Evolutionary conservation across 2,797 vertebrate genomes (phyloP).

Genomic region (Martes flavigula): DNA sequence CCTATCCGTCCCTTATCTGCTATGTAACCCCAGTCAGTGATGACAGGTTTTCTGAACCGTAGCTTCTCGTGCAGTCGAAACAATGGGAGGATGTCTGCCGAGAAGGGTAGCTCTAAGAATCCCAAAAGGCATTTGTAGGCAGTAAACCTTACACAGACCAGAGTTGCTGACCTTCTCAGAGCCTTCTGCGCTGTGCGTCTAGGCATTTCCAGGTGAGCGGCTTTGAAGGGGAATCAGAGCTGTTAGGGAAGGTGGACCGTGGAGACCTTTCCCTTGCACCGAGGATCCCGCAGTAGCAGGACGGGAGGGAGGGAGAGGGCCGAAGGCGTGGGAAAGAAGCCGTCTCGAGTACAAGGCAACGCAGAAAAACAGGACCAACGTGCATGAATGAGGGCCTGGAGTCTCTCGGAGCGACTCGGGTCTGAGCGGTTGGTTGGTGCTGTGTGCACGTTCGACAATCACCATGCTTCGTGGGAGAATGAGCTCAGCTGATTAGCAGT

Average conservation of each 20-base stretch:
- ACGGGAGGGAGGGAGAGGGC: too few relatives aligned
- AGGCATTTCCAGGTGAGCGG: not conserved
- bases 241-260: not conserved
- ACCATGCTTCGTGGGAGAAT: not conserved
- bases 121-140: not conserved
- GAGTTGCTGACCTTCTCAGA: not conserved
- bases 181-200: rapidly evolving
- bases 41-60: not conserved
- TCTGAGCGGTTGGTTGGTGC: not conserved
- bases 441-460: not conserved
- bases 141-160: not conserved
- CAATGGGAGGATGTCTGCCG: not conserved
- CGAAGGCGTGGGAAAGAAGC: not conserved
- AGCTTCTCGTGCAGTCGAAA: not conserved
- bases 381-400: not conserved
- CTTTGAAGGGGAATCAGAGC: not conserved
- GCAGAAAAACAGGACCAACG: not conserved
- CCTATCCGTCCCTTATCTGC: not conserved
- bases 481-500: not conserved
- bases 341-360: not conserved
- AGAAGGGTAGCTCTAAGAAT: not conserved
- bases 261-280: not conserved
- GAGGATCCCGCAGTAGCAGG: not conserved
- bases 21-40: not conserved
- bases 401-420: not conserved